Evolutionary conservation across 37 sponge, comb jelly and placozoan genomes (phyloP).

Genomic region (Cladorhizidae sp.): DNA sequence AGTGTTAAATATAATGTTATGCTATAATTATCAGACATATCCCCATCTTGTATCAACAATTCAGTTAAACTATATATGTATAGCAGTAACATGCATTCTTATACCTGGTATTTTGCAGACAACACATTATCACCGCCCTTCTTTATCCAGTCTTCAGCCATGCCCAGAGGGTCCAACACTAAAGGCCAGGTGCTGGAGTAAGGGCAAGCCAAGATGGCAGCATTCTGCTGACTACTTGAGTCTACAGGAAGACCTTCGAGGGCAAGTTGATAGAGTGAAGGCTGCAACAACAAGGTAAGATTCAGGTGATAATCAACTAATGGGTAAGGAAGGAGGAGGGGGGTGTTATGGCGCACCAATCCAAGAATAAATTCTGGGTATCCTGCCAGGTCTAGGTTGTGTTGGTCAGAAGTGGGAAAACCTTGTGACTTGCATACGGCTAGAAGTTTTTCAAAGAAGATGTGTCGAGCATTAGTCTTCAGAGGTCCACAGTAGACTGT

Average conservation of each 20-base stretch:
- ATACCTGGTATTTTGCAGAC: constrained; percentile 33
- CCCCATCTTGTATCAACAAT: not conserved
- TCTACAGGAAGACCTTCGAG: constrained; percentile 69
- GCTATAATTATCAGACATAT: too few species aligned
- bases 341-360: constrained; percentile 26
- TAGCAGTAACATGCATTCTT: not conserved
- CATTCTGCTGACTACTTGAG: constrained; percentile 34
- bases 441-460: constrained; percentile 5
- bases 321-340: not conserved
- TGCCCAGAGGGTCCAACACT: constrained; percentile 47
- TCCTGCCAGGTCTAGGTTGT: constrained; percentile 1
- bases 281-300: constrained; percentile 2
- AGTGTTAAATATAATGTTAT: too few species aligned
- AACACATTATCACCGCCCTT: not conserved
- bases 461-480: constrained; percentile 28
- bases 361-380: constrained; percentile 56
- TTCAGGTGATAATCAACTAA: too few species aligned
- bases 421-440: constrained; percentile 1
- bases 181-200: constrained; percentile 53
- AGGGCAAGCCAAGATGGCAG: constrained; percentile 27
- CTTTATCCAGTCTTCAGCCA: constrained; percentile 57
- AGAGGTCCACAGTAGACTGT: constrained; percentile 76
- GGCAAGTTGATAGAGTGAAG: constrained; percentile 23
- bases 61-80: too few species aligned
- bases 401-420: not conserved